phyloP scores from a whole-genome alignment of 2,113 vertebrate species.

The Nymphicus hollandicus region DNA sequence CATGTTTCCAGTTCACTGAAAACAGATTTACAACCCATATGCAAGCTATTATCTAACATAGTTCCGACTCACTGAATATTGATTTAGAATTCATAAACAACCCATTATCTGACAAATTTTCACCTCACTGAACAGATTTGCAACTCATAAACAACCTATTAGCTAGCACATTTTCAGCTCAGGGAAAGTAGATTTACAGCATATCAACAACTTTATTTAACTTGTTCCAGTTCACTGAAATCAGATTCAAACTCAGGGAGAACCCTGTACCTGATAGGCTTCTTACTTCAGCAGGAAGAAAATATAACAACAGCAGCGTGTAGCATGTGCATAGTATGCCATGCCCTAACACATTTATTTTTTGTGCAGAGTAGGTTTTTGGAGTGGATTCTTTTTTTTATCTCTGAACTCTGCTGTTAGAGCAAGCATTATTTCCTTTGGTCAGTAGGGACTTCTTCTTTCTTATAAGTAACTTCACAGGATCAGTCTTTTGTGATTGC shows the following conservation, averaged over 20 bases:
- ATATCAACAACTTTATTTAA: slow-evolving; percentile 67
- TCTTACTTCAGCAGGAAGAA: not conserved
- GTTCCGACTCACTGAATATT: slow-evolving; percentile 79
- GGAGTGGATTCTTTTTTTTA: not conserved
- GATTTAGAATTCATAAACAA: slow-evolving; percentile 85
- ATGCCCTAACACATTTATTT: not conserved
- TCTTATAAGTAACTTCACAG: not conserved
- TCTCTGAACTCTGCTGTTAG: not conserved
- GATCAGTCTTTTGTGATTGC: not conserved
- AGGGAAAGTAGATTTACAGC: slow-evolving; percentile 67
- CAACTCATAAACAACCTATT: slow-evolving; percentile 71
- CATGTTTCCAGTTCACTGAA: slow-evolving; percentile 79
- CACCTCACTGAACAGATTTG: slow-evolving; percentile 76
- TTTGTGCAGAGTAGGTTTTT: rapidly evolving
- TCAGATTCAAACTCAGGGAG: slow-evolving; percentile 37
- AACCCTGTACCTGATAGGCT: not conserved
- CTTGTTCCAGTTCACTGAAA: slow-evolving; percentile 65
- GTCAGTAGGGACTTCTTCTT: not conserved
- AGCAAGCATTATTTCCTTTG: not conserved
- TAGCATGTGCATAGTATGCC: not conserved
- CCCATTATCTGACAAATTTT: slow-evolving; percentile 79
- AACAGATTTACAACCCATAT: slow-evolving; percentile 81
- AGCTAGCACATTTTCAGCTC: slow-evolving; percentile 64
- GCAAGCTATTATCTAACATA: slow-evolving; percentile 77
- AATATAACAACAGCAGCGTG: not conserved